phyloP scores from a whole-genome alignment of 2,888 invertebrate species.

The Microchrysa polita region DNA sequence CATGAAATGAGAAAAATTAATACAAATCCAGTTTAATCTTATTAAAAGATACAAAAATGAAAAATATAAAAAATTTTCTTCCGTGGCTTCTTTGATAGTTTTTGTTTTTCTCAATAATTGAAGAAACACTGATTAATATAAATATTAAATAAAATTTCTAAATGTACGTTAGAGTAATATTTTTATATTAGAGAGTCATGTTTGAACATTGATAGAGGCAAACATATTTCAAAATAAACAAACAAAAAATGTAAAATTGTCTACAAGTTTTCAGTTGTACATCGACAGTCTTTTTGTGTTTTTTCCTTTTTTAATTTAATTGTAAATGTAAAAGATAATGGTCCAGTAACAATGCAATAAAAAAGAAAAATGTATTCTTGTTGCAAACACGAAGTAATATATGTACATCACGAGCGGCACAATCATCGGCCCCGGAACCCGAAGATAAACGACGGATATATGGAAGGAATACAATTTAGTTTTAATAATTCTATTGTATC shows the following conservation, averaged over 20 bases:
- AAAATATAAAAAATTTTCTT: conserved; percentile 31
- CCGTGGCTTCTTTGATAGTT: conserved; percentile 44
- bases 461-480: too few relatives aligned
- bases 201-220: neutral
- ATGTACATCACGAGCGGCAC: too few relatives aligned
- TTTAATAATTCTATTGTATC: neutral
- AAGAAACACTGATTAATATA: too few relatives aligned
- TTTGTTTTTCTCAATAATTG: neutral
- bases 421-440: too few relatives aligned
- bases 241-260: neutral
- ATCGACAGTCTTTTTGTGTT: neutral
- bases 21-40: neutral
- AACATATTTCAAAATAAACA: neutral
- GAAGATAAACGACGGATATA: too few relatives aligned
- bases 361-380: too few relatives aligned
- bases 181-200: conserved; percentile 19
- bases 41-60: conserved; percentile 1
- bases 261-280: neutral
- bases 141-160: conserved; percentile 18
- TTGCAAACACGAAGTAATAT: too few relatives aligned
- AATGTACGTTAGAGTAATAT: conserved; percentile 42
- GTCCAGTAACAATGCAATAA: too few relatives aligned
- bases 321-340: too few relatives aligned
- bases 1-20: conserved; percentile 7
- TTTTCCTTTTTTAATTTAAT: too few relatives aligned